Evolutionary conservation across 2,888 invertebrate genomes (phyloP), one percentile per base, ranked within the genome.

Genomic region (Heliconius erato): DNA sequence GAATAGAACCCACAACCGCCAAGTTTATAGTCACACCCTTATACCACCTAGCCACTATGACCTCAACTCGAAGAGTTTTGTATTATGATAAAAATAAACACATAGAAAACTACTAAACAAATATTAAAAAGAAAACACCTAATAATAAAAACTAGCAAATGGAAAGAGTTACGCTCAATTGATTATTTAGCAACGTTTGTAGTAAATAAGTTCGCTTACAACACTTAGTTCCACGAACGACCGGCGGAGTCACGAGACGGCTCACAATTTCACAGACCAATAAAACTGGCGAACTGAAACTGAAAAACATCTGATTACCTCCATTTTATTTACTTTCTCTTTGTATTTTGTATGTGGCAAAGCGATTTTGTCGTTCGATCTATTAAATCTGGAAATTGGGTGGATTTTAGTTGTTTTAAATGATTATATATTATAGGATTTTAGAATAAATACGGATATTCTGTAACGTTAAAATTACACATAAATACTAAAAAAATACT

Each of bases 191-290:
- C 23, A 67, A 78, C 14, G 49, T 68, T 49, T 68, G 28, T 67
- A 44, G 65, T 69, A 71, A 81, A 79, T 72, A 76, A 79, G 79
- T 77, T 83, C 44, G 63, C 81, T 35, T 32, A 65, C 16, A 68
- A 72, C 63, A 63, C 63, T 63, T n/a, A 63, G 63, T 26, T 72
- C 77, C 79, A 82, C 81, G 82, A 79, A 63, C 68, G 63, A 82
- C n/a, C 77, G 67, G 16, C 49, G 59, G n/a, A 35, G 78, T 80
- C 82, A 84, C 82, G 84, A 78, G 74, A 82, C 44, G 16, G 49
- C 63, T 84, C 80, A 59, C 83, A 82, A 82, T 82, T 80, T 82
- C 78, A 59, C 68, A 74, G 80, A 23, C 77, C 78, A 82, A 82
- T 80, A 82, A 84, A 82, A 69, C 63, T 79, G 54, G 76, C 49